Percentiles rank a stretch among this genome's conserved stretches.
Evolutionary conservation across 2,113 vertebrate genomes (phyloP).

Genomic region (Corvus hawaiiensis): DNA sequence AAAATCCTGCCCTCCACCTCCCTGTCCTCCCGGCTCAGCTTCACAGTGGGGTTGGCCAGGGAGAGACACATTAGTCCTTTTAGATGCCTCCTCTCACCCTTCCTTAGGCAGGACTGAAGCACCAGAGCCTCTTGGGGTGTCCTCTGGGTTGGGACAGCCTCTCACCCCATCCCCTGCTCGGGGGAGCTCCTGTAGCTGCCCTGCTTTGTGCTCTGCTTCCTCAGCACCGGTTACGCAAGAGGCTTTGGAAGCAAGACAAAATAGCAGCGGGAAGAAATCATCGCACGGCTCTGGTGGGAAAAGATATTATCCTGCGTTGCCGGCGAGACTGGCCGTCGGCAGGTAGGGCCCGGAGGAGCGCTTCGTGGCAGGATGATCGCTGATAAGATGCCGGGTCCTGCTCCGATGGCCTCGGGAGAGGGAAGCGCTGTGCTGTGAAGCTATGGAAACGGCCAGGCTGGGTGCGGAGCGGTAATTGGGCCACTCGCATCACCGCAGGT

Average conservation of each 20-base stretch:
- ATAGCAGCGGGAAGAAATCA: constrained; percentile 7
- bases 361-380: constrained; percentile 81
- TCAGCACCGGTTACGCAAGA: not conserved
- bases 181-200: fast-evolving
- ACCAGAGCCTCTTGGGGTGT: not conserved
- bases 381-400: constrained; percentile 88
- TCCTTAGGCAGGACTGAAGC: not conserved
- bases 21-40: not conserved
- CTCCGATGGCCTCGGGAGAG: constrained; percentile 83
- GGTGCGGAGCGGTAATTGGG: constrained; percentile 88
- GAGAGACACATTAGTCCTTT: not conserved
- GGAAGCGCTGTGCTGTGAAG: constrained; percentile 78
- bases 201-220: not conserved
- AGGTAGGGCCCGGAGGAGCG: constrained; percentile 79
- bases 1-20: not conserved
- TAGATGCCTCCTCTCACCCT: not conserved
- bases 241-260: not conserved
- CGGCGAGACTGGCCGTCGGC: not conserved
- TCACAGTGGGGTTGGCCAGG: not conserved
- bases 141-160: not conserved
- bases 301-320: not conserved
- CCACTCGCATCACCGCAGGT: constrained; percentile 79
- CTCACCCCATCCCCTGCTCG: not conserved
- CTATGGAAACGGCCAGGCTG: constrained; percentile 91
- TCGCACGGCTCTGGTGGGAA: not conserved